Evolutionary conservation across 2,888 invertebrate genomes (phyloP), one percentile per base, ranked within the genome.

Genomic region (Amaurobius ferox): DNA sequence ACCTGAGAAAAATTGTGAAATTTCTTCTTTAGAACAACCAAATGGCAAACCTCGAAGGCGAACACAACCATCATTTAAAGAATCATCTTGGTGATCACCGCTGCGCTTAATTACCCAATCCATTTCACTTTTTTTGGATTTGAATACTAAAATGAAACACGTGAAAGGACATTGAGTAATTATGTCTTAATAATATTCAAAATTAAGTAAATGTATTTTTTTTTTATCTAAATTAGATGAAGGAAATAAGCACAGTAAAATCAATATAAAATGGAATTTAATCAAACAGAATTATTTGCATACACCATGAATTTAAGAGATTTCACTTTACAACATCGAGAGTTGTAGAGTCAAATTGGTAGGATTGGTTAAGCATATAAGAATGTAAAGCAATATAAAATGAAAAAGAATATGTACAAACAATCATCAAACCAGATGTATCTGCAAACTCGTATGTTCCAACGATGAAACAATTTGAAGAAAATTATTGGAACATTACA

Each of bases 1-100:
- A 98, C 98, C 98, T 91, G 95, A 94, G 92, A 99, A 98, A 92
- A 99, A 98, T 89, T 97, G 95, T 44, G 96, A 94, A 88, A 99
- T 96, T 92, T 98, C 98, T 91, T 98, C 97, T 91, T 97, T 97
- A 0, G 97, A 96, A 91, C 97, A 97, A 79, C 97, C 96, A 92
- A 96, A 99, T 1, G 98, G 99, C 89, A 99, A 93, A 71, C 98
- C 98, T 87, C 98, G 94, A 61, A 99, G 93, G 89, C 98, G 94
- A 26, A 98, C 96, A 89, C 97, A 93, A 91, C 95, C 93, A 92
- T 95, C 94, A 91, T 91, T 89, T 0, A 88, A 73, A 61, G 88
- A 89, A 73, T 88, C 88, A 44, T 89, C 88, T 77, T 88, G 89
- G 81, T 94, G 88, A 92, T 94, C 93, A 89, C 95, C 95, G 83